Evolutionary conservation across 2,797 vertebrate genomes (phyloP).

Genomic region (Lepus oiostolus): DNA sequence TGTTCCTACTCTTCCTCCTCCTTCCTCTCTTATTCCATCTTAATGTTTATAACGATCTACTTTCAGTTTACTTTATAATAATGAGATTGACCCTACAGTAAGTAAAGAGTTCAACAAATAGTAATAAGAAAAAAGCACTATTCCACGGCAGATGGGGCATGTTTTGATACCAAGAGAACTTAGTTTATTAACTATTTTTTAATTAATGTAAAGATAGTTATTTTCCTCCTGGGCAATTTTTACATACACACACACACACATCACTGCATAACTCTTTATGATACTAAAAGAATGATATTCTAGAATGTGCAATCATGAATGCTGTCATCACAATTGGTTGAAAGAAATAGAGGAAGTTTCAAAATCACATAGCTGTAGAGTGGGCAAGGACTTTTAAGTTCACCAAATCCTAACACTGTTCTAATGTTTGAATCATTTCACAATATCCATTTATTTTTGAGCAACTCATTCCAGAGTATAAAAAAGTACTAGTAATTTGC

Average conservation of each 20-base stretch:
- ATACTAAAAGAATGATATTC: neutral
- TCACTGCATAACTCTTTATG: neutral
- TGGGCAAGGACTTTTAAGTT: neutral
- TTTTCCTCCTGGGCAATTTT: neutral
- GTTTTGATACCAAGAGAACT: constrained; percentile 5
- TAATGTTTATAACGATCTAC: too few species aligned
- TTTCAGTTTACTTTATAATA: too few species aligned
- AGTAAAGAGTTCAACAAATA: too few species aligned
- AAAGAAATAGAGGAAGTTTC: neutral
- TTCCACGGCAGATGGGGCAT: too few species aligned
- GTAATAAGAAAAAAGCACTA: too few species aligned
- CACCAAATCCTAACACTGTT: neutral
- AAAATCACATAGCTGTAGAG: neutral
- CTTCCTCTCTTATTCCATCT: too few species aligned
- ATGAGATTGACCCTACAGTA: too few species aligned
- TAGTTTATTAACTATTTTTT: neutral
- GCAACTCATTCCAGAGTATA: neutral
- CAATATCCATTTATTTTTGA: neutral
- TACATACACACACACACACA: fast-evolving
- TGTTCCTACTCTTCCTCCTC: too few species aligned
- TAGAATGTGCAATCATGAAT: neutral
- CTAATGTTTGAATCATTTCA: neutral
- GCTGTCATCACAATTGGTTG: neutral
- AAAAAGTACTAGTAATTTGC: neutral
- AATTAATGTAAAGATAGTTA: constrained; percentile 26